Base-by-base conservation (phyloP, 2,888 invertebrate species). In the Pristionchus exspectatus region DNA sequence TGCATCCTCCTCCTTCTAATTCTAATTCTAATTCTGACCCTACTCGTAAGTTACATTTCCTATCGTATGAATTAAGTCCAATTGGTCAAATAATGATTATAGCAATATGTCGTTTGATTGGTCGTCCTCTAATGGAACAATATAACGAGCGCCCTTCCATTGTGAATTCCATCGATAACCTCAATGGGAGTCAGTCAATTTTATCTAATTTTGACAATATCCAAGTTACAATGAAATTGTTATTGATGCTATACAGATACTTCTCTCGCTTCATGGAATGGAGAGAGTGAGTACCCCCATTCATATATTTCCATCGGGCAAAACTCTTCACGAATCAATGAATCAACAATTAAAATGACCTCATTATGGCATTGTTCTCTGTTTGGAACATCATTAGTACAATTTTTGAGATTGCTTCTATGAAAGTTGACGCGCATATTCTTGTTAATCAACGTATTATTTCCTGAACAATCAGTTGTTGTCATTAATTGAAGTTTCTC, bases 201-300 rank as follows among this genome's bases (percentile, higher is more conserved):
- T 72, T 2, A 0, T 72, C 33, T 18, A 33, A 21, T 72, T 66
- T 66, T 66, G 12, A 24, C 66, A 27, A 14, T 33, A 18, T 3
- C 1, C 2, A 30, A 16, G 12, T 30, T 9, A 2, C 33, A 33
- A 33, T 66, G 66, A 1, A 3, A 72, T 33, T 30, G 14, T 12
- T 72, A 16, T 14, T 72, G 18, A 72, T 33, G 30, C 0, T 14
- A 18, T 18, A 33, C 72, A 72, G 72, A 33, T 27, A 5, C 72
- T 14, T 33, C 18, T 16, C 30, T 33, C 30, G 10, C 33, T 66
- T 24, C 66, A n/a, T 72, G 87, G 87, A 87, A 21, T 72, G 44
- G 87, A 72, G 30, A 87, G 54, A 54, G 86, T 77, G 77, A 77
- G 77, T 77, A n/a, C 44, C 77, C 44, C 38, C 30, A 30, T 72